Evolutionary conservation across 2,888 invertebrate genomes (phyloP).

Genomic region (Leucoma salicis): DNA sequence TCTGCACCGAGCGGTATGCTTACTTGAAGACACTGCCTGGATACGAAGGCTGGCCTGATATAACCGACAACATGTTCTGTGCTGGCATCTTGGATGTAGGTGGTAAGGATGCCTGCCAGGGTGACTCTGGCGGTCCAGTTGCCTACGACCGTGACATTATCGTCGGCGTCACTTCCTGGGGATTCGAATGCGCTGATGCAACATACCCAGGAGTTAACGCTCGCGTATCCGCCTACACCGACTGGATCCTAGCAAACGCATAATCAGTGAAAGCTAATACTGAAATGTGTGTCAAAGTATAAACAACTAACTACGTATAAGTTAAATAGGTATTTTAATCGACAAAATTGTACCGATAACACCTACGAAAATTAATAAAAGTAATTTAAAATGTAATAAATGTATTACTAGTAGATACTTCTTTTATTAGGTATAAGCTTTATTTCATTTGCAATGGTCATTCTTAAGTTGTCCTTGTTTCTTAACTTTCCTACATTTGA

Average conservation of each 20-base stretch:
- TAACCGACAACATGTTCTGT: slow-evolving; percentile 46
- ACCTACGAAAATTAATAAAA: no score
- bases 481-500: no score
- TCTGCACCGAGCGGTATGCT: slow-evolving; percentile 45
- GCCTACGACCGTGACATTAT: slow-evolving; percentile 39
- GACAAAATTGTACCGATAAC: no score
- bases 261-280: no score
- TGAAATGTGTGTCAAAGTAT: no score
- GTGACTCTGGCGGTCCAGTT: slow-evolving; percentile 79
- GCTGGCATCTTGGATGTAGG: slow-evolving; percentile 43
- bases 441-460: no score
- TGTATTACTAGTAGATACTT: no score
- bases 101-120: slow-evolving; percentile 63
- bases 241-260: slow-evolving; percentile 46
- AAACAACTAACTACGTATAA: no score
- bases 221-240: slow-evolving; percentile 35
- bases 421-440: no score
- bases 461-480: no score
- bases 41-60: slow-evolving; percentile 28
- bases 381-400: no score
- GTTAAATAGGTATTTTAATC: no score
- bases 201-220: slow-evolving; percentile 45
- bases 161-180: slow-evolving; percentile 51
- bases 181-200: slow-evolving; percentile 34
- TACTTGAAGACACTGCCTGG: slow-evolving; percentile 26